Conservation (phyloP, 2,888 invertebrate species). For the Caenorhabditis zanzibari region DNA sequence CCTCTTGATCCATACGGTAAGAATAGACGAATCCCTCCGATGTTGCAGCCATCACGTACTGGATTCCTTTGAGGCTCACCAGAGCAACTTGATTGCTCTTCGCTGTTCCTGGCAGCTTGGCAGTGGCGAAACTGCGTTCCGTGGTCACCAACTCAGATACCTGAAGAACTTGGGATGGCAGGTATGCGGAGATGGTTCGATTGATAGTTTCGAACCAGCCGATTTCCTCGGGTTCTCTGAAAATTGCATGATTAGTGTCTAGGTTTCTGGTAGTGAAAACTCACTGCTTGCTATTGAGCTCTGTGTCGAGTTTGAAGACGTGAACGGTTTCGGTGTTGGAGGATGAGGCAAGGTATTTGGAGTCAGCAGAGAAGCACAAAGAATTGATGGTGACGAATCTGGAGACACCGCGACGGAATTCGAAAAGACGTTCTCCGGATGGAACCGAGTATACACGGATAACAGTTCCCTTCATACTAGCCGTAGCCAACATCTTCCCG, state of each 20-base stretch:
- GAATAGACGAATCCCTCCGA: slow-evolving; percentile 94
- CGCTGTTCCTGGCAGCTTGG: slow-evolving; percentile 92
- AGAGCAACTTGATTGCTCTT: slow-evolving; percentile 93
- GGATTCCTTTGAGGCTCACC: slow-evolving; percentile 89
- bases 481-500: slow-evolving; percentile 86
- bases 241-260: neutral
- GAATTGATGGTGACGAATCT: slow-evolving; percentile 95
- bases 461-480: slow-evolving; percentile 88
- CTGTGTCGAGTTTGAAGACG: slow-evolving; percentile 91
- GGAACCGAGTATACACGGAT: slow-evolving; percentile 93
- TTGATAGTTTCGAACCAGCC: slow-evolving; percentile 95
- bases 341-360: slow-evolving; percentile 93
- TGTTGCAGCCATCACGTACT: slow-evolving; percentile 93
- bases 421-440: slow-evolving; percentile 93
- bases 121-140: slow-evolving; percentile 95
- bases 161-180: slow-evolving; percentile 87
- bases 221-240: slow-evolving; percentile 80
- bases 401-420: slow-evolving; percentile 93
- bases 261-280: neutral
- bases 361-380: slow-evolving; percentile 94
- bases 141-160: slow-evolving; percentile 97
- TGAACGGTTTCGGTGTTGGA: slow-evolving; percentile 97
- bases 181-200: slow-evolving; percentile 91
- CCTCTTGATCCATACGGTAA: slow-evolving; percentile 90
- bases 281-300: slow-evolving; percentile 35